These are phyloP conservation scores for Dicycla oo DNA, from an alignment of 2,888 invertebrate genomes.

Conservation along the genomic window DNA sequence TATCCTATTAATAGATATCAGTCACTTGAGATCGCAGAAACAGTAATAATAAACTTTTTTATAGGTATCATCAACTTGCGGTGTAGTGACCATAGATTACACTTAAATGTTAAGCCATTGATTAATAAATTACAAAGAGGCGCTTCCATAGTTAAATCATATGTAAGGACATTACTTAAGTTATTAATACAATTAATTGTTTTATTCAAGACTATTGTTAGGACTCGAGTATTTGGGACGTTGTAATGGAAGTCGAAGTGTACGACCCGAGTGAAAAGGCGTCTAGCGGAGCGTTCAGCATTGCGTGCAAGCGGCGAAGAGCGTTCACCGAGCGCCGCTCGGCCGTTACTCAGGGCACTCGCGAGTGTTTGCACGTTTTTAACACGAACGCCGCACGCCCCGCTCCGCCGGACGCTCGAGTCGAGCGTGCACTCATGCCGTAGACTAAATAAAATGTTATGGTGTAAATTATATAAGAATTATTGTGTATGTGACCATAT, in stretches of 20 bases:
- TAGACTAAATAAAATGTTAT: constrained; percentile 30
- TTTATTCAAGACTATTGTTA: constrained; percentile 19
- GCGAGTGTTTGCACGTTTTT: too few relatives aligned
- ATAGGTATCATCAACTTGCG: constrained; percentile 40
- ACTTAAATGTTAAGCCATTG: constrained; percentile 53
- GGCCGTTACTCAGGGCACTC: too few relatives aligned
- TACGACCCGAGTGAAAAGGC: too few relatives aligned
- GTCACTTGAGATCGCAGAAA: constrained; percentile 25
- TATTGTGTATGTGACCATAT: background rate
- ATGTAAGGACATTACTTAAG: constrained; percentile 54
- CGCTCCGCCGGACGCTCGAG: too few relatives aligned
- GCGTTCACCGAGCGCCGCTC: too few relatives aligned
- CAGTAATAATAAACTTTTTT: background rate
- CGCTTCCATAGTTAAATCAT: constrained; percentile 65
- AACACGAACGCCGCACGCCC: too few relatives aligned
- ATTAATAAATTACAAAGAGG: constrained; percentile 57
- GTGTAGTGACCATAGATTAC: constrained; percentile 52
- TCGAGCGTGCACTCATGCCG: too few relatives aligned
- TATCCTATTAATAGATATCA: background rate
- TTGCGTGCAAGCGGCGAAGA: too few relatives aligned
- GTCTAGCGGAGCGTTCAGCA: too few relatives aligned
- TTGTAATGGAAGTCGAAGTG: constrained; percentile 61
- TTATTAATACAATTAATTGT: constrained; percentile 39
- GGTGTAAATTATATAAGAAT: background rate
- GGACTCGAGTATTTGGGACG: constrained; percentile 6